Evolutionary conservation across 2,797 vertebrate species (phyloP).

Genomic region (Gallinago stenura): DNA sequence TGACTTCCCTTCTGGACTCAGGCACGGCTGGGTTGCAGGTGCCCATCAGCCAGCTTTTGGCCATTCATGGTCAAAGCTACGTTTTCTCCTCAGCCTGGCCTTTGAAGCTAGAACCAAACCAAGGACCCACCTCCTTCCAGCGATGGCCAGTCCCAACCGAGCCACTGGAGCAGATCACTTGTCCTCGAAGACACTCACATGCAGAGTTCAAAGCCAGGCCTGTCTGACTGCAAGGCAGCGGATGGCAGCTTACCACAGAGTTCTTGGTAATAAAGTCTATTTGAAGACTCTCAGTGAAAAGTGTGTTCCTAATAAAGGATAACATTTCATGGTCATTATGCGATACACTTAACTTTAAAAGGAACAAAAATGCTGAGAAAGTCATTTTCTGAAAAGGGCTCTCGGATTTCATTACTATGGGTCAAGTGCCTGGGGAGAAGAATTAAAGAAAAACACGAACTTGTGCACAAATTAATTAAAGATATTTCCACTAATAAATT

Average conservation of each 20-base stretch:
- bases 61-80: background rate
- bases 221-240: constrained; percentile 3
- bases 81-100: background rate
- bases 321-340: constrained; percentile 83
- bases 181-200: background rate
- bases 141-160: accelerated
- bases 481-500: constrained; percentile 84
- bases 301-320: constrained; percentile 83
- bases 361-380: constrained; percentile 82
- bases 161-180: background rate
- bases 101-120: background rate
- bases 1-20: background rate
- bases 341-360: constrained; percentile 82
- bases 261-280: constrained; percentile 73
- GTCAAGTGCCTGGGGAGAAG: constrained; percentile 82
- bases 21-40: accelerated
- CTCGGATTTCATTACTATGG: constrained; percentile 80
- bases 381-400: constrained; percentile 80
- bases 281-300: constrained; percentile 79
- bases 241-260: constrained; percentile 68
- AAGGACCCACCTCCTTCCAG: background rate
- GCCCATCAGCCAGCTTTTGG: background rate
- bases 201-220: constrained; percentile 53
- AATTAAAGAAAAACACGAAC: constrained; percentile 83
- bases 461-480: constrained; percentile 84